A percentile compares a stretch with the other conserved stretches of the same genome.
Conservation (phyloP, 2,797 vertebrate genomes). For the Otus scops region DNA sequence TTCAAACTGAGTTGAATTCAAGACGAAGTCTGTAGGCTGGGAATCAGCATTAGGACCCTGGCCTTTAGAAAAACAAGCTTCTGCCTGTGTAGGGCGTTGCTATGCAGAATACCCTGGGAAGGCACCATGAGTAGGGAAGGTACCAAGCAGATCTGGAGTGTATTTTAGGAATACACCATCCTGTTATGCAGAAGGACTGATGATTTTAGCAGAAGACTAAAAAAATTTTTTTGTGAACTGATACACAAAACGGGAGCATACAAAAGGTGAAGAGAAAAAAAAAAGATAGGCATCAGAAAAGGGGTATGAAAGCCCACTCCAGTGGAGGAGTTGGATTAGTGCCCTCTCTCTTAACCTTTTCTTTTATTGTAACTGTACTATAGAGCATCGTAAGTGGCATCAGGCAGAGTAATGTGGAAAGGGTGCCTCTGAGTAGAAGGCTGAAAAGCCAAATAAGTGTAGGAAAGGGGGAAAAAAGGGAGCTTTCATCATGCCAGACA, state of each 20-base stretch:
- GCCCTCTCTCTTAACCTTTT: not conserved
- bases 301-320: not conserved
- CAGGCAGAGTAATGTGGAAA: not conserved
- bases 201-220: not conserved
- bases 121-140: not conserved
- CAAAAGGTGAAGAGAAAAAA: rapidly evolving
- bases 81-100: not conserved
- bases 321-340: not conserved
- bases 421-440: not conserved
- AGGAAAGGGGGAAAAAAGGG: not conserved
- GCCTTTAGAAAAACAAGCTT: not conserved
- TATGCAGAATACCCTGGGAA: not conserved
- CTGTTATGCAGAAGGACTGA: not conserved
- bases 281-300: not conserved
- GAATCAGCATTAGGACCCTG: not conserved
- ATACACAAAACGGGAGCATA: not conserved
- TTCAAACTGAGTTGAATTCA: not conserved
- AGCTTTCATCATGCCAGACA: not conserved
- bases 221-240: not conserved
- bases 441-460: not conserved
- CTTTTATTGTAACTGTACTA: not conserved
- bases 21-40: not conserved
- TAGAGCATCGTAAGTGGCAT: not conserved
- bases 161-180: not conserved
- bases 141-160: not conserved